Percentiles rank a stretch among this genome's conserved stretches.
These are phyloP conservation scores for Mormyrus lacerda DNA, from an alignment of 2,113 vertebrate species.

Conservation along the genomic window DNA sequence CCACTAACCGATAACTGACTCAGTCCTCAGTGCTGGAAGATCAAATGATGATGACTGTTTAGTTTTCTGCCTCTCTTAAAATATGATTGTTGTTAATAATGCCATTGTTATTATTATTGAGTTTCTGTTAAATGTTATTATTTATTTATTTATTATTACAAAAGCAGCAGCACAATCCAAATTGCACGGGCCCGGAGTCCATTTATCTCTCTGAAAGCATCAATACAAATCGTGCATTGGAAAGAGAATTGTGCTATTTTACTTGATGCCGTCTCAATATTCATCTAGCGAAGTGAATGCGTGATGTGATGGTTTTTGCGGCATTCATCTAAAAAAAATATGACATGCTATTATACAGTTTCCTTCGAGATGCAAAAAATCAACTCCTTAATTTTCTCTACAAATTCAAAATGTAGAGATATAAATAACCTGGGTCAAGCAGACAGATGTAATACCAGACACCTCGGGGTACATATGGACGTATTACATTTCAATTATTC, in stretches of 20 bases:
- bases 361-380: not conserved
- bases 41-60: not conserved
- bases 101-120: not conserved
- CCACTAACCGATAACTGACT: not conserved
- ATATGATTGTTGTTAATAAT: not conserved
- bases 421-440: not conserved
- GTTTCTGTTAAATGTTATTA: not conserved
- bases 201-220: not conserved
- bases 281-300: not conserved
- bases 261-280: not conserved
- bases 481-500: slow-evolving; percentile 2
- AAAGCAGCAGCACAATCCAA: not conserved
- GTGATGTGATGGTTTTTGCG: not conserved
- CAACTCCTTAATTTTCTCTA: not conserved
- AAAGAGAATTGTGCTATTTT: not conserved
- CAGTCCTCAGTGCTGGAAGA: not conserved
- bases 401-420: not conserved
- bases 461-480: not conserved
- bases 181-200: not conserved
- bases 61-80: not conserved
- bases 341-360: not conserved
- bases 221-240: not conserved
- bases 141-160: not conserved
- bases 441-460: not conserved
- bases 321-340: not conserved